Percentiles rank a stretch among this genome's conserved stretches.
Evolutionary conservation across 2,888 invertebrate species (phyloP).

Genomic region (Miltochrista miniata): DNA sequence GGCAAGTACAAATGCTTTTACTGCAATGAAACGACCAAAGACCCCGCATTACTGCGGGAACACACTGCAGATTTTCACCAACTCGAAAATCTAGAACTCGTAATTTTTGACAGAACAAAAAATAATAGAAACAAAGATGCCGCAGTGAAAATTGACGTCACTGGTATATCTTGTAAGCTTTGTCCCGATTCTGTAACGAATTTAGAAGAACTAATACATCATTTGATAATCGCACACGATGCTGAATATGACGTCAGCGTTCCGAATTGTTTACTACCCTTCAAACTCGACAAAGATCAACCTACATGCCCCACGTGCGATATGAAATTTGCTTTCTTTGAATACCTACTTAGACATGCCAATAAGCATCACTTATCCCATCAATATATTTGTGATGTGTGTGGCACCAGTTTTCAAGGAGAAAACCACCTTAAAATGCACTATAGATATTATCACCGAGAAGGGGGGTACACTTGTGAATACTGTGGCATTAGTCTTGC

Average conservation of each 20-base stretch:
- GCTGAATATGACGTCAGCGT: conserved; percentile 73
- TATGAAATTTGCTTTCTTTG: conserved; percentile 73
- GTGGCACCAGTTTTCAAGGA: conserved; percentile 76
- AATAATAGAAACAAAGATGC: conserved; percentile 74
- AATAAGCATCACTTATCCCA: conserved; percentile 74
- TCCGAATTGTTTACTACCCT: conserved; percentile 72
- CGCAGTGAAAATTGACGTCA: conserved; percentile 75
- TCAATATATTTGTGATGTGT: conserved; percentile 77
- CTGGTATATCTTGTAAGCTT: conserved; percentile 64
- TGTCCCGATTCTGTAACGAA: conserved; percentile 55
- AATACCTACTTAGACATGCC: conserved; percentile 70
- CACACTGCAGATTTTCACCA: conserved; percentile 62
- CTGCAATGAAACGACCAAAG: conserved; percentile 68
- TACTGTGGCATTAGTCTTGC: conserved; percentile 77
- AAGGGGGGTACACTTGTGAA: conserved; percentile 71
- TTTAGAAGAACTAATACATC: conserved; percentile 71
- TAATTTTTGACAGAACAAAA: conserved; percentile 68
- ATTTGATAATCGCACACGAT: conserved; percentile 74
- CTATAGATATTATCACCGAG: conserved; percentile 72
- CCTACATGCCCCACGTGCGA: conserved; percentile 72
- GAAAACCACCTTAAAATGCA: conserved; percentile 78
- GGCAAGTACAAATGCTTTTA: conserved; percentile 73
- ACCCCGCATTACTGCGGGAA: conserved; percentile 57
- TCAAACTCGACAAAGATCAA: conserved; percentile 68
- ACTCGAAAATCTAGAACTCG: conserved; percentile 65